Conservation (phyloP, 2,797 vertebrate species). For the Brotula barbata region DNA sequence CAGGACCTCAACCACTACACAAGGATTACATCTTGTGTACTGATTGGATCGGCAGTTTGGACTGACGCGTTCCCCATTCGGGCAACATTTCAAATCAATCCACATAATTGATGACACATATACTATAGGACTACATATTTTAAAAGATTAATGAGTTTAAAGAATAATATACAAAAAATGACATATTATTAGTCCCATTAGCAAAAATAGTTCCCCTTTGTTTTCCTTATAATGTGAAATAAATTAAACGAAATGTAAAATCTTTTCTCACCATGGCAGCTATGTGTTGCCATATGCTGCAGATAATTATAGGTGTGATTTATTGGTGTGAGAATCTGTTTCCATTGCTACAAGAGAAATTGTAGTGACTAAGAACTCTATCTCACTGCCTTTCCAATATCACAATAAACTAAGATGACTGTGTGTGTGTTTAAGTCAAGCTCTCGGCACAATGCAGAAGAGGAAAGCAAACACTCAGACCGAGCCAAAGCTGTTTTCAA, state of each 20-base stretch:
- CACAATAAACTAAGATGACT: conserved; percentile 5
- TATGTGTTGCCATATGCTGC: neutral
- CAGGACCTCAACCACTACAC: conserved; percentile 6
- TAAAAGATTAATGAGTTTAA: too few relatives aligned
- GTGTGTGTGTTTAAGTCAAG: neutral
- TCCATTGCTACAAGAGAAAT: neutral
- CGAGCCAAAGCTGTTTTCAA: conserved; percentile 19
- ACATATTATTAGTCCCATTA: neutral
- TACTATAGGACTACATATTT: too few relatives aligned
- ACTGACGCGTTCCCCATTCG: neutral
- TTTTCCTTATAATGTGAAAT: too few relatives aligned
- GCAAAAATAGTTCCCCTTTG: too few relatives aligned
- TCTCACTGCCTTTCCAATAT: neutral
- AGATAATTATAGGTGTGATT: neutral
- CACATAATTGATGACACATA: neutral
- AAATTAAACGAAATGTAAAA: too few relatives aligned
- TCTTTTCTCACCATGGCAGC: too few relatives aligned
- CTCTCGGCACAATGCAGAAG: conserved; percentile 28
- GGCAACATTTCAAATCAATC: neutral
- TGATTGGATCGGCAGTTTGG: neutral
- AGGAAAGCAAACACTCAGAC: conserved; percentile 37
- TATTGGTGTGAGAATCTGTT: neutral
- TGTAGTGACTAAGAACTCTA: neutral
- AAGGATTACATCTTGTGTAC: neutral
- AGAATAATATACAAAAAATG: neutral